A percentile compares a stretch with the other conserved stretches of the same genome.
These are phyloP conservation scores for Eucidaris tribuloides DNA, from an alignment of 35 echinoderm and acorn worm genomes.

Conservation along the genomic window DNA sequence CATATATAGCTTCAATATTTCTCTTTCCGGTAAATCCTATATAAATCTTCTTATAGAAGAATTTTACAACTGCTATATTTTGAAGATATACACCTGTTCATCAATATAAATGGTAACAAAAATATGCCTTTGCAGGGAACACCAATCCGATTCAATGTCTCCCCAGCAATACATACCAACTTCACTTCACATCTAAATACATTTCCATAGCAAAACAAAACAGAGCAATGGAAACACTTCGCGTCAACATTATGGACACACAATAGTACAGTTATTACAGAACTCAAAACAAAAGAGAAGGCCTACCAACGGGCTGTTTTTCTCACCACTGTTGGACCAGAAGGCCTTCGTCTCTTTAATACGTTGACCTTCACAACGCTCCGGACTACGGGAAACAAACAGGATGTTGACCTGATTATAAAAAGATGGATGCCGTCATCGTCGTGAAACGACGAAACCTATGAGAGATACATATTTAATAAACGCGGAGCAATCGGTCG, in stretches of 20 bases:
- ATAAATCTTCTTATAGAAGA: too few relatives aligned
- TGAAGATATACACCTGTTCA: too few relatives aligned
- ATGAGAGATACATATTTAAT: slow-evolving; percentile 19
- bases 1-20: background rate
- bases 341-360: background rate
- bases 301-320: slow-evolving; percentile 4
- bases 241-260: background rate
- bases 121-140: background rate
- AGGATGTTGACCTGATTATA: slow-evolving; percentile 2
- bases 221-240: slow-evolving; percentile 20
- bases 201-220: background rate
- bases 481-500: background rate
- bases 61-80: too few relatives aligned
- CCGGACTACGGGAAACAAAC: background rate
- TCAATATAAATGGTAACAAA: background rate
- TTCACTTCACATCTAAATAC: background rate
- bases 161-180: too few relatives aligned
- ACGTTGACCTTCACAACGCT: background rate
- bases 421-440: slow-evolving; percentile 4
- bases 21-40: background rate
- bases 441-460: slow-evolving; percentile 1
- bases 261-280: slow-evolving; percentile 5
- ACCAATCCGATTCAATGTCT: background rate
- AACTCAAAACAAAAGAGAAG: background rate
- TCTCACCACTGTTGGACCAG: slow-evolving; percentile 6